Evolutionary conservation across 1,140 invertebrate species (phyloP), one percentile per base, ranked within the genome.

Genomic region (Drosophila pruinosa): DNA sequence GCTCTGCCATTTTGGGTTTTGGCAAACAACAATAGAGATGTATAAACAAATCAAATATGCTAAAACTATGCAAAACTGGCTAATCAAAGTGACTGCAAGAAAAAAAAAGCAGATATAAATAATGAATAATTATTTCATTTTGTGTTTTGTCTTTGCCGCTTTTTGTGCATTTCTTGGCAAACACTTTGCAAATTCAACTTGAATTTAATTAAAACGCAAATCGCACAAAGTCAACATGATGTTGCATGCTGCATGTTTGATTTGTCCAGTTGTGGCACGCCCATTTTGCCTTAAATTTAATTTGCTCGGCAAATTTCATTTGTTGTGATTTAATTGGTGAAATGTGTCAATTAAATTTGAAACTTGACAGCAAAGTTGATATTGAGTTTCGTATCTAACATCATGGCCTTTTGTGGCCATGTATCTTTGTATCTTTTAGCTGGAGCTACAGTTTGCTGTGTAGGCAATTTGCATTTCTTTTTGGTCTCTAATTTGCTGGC

Each of bases 301-400:
- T 63, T 12, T 45, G 17, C n/a, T 10, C 54, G 7, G 38, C 14
- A 53, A 62, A 48, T 53, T 45, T 58, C 7, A 3, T 36, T 56
- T 65, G 52, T 8, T 57, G 17, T 21, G 24, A 63, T 57, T 56
- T 57, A 64, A 71, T 67, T 54, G 45, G 75, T 67, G 67, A 88
- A 88, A 88, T 82, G 78, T 88, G 78, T 78, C 82, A 88, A 88
- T 88, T 88, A 88, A 88, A 88, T 88, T 88, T 75, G 75, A 86
- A 81, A 67, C 75, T 58, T 81, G 82, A 88, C 77, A 78, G 68
- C 62, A 79, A n/a, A n/a, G 65, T 70, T 72, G 69, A 59, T 71
- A 71, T 80, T 72, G 72, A 75, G 61, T 65, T n/a, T n/a, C n/a
- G 47, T 68, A 38, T 73, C 17, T 43, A 6, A 47, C 17, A 7